Conservation (phyloP, 2,888 invertebrate genomes). For the Brenthis ino region DNA sequence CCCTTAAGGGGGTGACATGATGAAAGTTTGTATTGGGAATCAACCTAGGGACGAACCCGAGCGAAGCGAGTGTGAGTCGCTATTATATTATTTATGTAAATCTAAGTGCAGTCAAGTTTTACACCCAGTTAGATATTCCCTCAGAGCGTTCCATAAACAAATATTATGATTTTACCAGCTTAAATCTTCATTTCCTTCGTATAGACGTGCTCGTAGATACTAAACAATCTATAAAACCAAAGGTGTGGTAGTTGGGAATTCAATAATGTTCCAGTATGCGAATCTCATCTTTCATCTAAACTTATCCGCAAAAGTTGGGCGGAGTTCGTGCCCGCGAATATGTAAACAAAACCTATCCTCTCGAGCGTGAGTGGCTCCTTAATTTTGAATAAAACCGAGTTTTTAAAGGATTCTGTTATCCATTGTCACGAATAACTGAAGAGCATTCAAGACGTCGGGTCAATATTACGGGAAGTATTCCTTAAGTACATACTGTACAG, state of each 20-base stretch:
- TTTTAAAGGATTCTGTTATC: conserved; percentile 8
- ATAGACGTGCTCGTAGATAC: conserved; percentile 4
- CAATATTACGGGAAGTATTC: no score
- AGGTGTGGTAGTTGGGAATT: conserved; percentile 33
- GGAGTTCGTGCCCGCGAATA: conserved; percentile 34
- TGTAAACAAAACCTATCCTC: conserved; percentile 40
- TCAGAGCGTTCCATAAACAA: conserved; percentile 11
- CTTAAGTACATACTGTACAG: no score
- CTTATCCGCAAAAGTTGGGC: conserved; percentile 42
- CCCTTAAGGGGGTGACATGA: no score
- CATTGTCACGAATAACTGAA: conserved; percentile 1
- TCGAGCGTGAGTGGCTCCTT: conserved; percentile 18
- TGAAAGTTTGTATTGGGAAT: no score
- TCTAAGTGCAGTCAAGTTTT: conserved; percentile 5
- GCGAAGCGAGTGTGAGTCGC: no score
- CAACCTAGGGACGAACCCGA: no score
- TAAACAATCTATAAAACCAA: conserved; percentile 7
- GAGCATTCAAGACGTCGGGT: neutral
- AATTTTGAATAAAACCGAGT: conserved; percentile 19
- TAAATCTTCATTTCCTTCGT: conserved; percentile 16
- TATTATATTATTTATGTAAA: neutral
- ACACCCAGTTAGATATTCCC: neutral
- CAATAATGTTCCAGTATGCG: conserved; percentile 36
- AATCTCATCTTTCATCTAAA: conserved; percentile 43
- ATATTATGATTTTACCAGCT: conserved; percentile 15